phyloP scores from a whole-genome alignment of 2,113 vertebrate genomes.

The Caranx ignobilis region DNA sequence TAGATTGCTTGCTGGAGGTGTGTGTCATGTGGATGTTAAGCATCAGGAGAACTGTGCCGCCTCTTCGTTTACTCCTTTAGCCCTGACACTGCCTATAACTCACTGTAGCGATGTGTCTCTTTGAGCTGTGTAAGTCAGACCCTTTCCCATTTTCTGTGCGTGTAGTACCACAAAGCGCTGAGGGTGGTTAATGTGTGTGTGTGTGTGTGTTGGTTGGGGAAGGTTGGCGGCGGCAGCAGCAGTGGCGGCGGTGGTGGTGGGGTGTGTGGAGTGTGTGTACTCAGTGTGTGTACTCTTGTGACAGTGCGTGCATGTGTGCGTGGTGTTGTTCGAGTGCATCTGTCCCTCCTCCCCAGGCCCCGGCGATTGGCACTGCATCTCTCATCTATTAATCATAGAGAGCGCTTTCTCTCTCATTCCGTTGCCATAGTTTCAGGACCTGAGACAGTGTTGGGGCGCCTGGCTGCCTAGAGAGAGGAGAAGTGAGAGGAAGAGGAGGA shows the following conservation, averaged over 20 bases:
- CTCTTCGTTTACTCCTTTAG: conserved; percentile 46
- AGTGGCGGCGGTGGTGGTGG: conserved; percentile 11
- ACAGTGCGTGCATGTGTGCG: conserved; percentile 60
- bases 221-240: neutral
- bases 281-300: conserved; percentile 44
- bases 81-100: conserved; percentile 12
- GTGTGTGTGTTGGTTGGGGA: neutral
- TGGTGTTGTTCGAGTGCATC: conserved; percentile 76
- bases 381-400: conserved; percentile 99
- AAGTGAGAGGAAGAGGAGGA: conserved; percentile 81
- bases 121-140: conserved; percentile 30
- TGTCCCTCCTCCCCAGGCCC: conserved; percentile 86
- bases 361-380: conserved; percentile 89
- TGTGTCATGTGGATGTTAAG: conserved; percentile 49
- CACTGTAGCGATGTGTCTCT: conserved; percentile 22
- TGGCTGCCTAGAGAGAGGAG: conserved; percentile 90
- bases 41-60: conserved; percentile 28
- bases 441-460: conserved; percentile 92
- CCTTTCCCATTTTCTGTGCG: conserved; percentile 37
- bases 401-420: conserved; percentile 93
- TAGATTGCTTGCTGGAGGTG: conserved; percentile 46
- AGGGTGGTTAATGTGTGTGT: conserved; percentile 53
- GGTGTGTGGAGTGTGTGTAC: conserved; percentile 44
- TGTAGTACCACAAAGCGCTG: conserved; percentile 44
- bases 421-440: conserved; percentile 99